A percentile compares a stretch with the other conserved stretches of the same genome.
phyloP scores from a whole-genome alignment of 2,888 invertebrate species.

The Idaea straminata region DNA sequence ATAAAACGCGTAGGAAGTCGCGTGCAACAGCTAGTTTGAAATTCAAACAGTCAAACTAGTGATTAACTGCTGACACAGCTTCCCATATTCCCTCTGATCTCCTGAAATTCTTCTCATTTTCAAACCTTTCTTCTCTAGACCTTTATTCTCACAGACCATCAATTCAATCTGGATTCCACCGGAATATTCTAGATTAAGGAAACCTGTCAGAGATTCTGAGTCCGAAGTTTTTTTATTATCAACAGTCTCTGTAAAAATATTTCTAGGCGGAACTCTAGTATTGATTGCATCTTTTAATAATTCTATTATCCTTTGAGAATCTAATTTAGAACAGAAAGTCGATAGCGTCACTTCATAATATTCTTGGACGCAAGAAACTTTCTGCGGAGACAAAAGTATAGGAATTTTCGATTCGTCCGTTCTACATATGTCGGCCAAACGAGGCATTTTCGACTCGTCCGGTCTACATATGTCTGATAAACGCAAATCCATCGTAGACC shows the following conservation, averaged over 20 bases:
- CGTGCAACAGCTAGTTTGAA: not conserved
- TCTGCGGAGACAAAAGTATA: conserved; percentile 64
- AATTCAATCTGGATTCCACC: conserved; percentile 93
- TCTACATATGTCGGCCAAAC: conserved; percentile 63
- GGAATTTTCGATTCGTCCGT: conserved; percentile 59
- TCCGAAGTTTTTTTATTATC: conserved; percentile 48
- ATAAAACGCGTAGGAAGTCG: not conserved
- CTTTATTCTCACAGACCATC: conserved; percentile 87
- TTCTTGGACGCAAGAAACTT: conserved; percentile 64
- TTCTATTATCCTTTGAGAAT: conserved; percentile 89
- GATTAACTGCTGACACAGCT: conserved; percentile 92
- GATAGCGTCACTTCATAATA: conserved; percentile 88
- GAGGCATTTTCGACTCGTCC: conserved; percentile 30
- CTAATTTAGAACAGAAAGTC: conserved; percentile 88
- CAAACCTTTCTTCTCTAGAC: conserved; percentile 87
- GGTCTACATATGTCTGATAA: conserved; percentile 65
- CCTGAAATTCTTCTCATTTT: conserved; percentile 93
- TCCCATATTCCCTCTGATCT: conserved; percentile 92
- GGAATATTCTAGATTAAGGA: conserved; percentile 86
- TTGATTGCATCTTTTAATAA: conserved; percentile 90
- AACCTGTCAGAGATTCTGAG: conserved; percentile 65
- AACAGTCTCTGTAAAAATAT: conserved; percentile 67
- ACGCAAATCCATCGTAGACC: conserved; percentile 70
- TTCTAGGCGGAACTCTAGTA: conserved; percentile 86
- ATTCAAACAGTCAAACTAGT: conserved; percentile 88